Evolutionary conservation across 1,140 invertebrate species (phyloP).

Genomic region (Papilio polytes): DNA sequence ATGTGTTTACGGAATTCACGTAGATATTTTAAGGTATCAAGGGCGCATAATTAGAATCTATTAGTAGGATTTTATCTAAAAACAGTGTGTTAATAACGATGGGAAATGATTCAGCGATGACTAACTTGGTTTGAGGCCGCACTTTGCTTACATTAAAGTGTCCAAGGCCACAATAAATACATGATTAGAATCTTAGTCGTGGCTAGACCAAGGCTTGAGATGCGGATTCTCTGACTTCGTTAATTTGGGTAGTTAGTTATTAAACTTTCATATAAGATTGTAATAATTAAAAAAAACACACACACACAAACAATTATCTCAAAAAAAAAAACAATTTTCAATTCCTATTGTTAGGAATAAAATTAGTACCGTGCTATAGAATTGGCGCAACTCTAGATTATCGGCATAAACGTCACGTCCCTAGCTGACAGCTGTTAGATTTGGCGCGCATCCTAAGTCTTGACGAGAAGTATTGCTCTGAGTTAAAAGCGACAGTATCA

Average conservation of each 20-base stretch:
- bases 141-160: slow-evolving; percentile 5
- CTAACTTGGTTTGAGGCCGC: slow-evolving; percentile 3
- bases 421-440: too few species aligned
- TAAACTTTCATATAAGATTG: neutral
- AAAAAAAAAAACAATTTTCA: too few species aligned
- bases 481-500: too few species aligned
- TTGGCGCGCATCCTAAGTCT: too few species aligned
- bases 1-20: neutral
- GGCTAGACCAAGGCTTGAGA: neutral
- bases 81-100: slow-evolving; percentile 10
- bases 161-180: neutral
- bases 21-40: neutral
- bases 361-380: too few species aligned
- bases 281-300: neutral
- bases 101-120: slow-evolving; percentile 18
- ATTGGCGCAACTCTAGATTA: too few species aligned
- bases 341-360: too few species aligned
- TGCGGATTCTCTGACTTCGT: neutral
- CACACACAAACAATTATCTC: too few species aligned
- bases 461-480: too few species aligned
- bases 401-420: too few species aligned
- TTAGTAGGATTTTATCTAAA: neutral
- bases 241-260: neutral
- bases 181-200: slow-evolving; percentile 14
- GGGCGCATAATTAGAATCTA: slow-evolving; percentile 9